These are phyloP conservation scores for Baccha elongata DNA, from an alignment of 2,888 invertebrate species.

Conservation along the genomic window DNA sequence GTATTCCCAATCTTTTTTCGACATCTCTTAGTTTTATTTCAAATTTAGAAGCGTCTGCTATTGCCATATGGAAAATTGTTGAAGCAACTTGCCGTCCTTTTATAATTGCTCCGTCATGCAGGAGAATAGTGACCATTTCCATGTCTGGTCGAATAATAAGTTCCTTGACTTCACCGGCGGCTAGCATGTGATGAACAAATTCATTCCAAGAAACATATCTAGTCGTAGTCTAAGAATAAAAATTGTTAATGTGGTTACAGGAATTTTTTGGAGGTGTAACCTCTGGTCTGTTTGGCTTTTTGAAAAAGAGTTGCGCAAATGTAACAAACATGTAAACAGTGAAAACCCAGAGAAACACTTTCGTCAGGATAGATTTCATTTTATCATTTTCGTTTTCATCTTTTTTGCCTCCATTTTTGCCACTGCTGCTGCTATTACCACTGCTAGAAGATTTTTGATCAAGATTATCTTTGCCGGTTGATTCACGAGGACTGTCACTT, in stretches of 20 bases:
- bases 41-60: slow-evolving; percentile 92
- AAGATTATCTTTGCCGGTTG: background rate
- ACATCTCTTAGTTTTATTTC: slow-evolving; percentile 94
- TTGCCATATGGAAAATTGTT: slow-evolving; percentile 91
- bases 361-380: slow-evolving; percentile 88
- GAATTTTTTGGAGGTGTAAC: slow-evolving; percentile 81
- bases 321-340: slow-evolving; percentile 89
- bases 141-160: slow-evolving; percentile 92
- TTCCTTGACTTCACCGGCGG: slow-evolving; percentile 96
- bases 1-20: slow-evolving; percentile 91
- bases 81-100: slow-evolving; percentile 88
- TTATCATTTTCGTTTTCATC: slow-evolving; percentile 87
- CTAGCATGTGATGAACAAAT: slow-evolving; percentile 96
- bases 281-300: slow-evolving; percentile 87
- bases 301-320: slow-evolving; percentile 88
- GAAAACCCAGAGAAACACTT: slow-evolving; percentile 91
- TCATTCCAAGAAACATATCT: slow-evolving; percentile 97
- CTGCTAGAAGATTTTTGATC: slow-evolving; percentile 19
- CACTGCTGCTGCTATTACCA: slow-evolving; percentile 19
- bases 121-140: slow-evolving; percentile 91
- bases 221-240: slow-evolving; percentile 77
- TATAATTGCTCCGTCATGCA: slow-evolving; percentile 93
- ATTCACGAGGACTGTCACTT: slow-evolving; percentile 5
- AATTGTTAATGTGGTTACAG: too few species aligned
- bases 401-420: slow-evolving; percentile 81